Evolutionary conservation across 2,888 invertebrate species (phyloP), one percentile per base, ranked within the genome.

Genomic region (Cantharis rufa): DNA sequence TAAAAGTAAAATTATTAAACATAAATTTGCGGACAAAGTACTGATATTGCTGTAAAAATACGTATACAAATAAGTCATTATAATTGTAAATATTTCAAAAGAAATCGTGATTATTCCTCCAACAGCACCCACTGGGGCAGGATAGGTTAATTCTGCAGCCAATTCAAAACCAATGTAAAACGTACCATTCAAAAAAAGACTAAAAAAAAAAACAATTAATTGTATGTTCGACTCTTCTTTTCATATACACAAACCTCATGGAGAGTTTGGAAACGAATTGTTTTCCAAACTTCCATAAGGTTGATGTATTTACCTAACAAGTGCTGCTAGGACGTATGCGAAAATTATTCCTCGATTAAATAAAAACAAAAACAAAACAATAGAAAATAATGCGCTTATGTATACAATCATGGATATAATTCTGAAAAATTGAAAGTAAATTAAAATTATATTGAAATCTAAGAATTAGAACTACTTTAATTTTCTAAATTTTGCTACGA

Each of bases 121-220:
- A 0, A 97, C 95, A 0, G 97, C 97, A 10, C 97, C 97, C 89
- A 98, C 98, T 0, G 98, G 95, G 85, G 97, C 95, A 0, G 98
- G 98, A 85, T 96, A 98, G 0, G 98, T 98, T 27, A 98, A 90
- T 89, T 98, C 98, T 0, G 98, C 96, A 1, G 96, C 97, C 85
- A 97, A 96, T 87, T 98, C 98, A 88, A 98, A 98, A 2, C 98
- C 98, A 24, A 98, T 95, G 0, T 98, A 97, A 73, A 98, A 88
- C 85, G 97, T 98, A 18, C 98, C 98, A 15, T 97, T 97, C 95
- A 98, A 96, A 89, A 98, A 98, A 89, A 98, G 98, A 78, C 98
- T 97, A 88, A 10, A 89, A 89, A 78, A 64, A 16, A 16, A 2
- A 16, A 16, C 16, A 16, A 2, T 16, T n/a, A n/a, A n/a, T n/a